Evolutionary conservation across 2,113 vertebrate genomes (phyloP).

Genomic region (western clawed frog (Xenopus tropicalis)): UCB_Xtro_10.0 CM004443.2:155231001-155231500

Average conservation of each 20-base stretch:
- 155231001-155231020: no score
- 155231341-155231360: neutral
- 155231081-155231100: slow-evolving; percentile 18
- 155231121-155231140: slow-evolving; percentile 14
- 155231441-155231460: no score
- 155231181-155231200: slow-evolving; percentile 6
- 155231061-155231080: slow-evolving; percentile 6
- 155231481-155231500: no score
- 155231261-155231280: slow-evolving; percentile 5
- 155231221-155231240: slow-evolving; percentile 16
- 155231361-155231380: slow-evolving; percentile 5
- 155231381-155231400: neutral
- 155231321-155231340: slow-evolving; percentile 21
- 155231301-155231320: slow-evolving; percentile 19
- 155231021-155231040: neutral
- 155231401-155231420: neutral
- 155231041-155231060: slow-evolving; percentile 11
- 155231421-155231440: neutral
- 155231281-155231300: slow-evolving; percentile 10
- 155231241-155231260: slow-evolving; percentile 10
- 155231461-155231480: no score
- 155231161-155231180: neutral
- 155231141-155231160: slow-evolving; percentile 18
- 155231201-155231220: slow-evolving; percentile 21
- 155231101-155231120: slow-evolving; percentile 32